Conservation (phyloP, 2,797 vertebrate species). For the Kryptolebias ocellatus region DNA sequence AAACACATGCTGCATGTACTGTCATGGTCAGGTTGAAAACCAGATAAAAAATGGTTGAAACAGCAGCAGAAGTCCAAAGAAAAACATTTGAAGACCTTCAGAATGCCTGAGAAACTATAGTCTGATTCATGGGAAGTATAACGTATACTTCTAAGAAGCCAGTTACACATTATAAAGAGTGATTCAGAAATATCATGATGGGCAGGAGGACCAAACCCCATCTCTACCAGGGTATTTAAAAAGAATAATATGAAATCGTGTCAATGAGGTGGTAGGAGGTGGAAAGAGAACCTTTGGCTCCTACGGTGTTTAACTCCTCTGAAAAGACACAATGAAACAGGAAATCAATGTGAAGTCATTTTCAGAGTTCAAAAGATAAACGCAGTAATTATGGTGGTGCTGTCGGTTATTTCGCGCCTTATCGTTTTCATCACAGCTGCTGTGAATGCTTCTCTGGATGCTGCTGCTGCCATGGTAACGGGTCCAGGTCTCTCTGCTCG, state of each 20-base stretch:
- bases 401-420: background rate
- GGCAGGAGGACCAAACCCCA: too few species aligned
- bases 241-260: too few species aligned
- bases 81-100: background rate
- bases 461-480: constrained; percentile 46
- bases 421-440: constrained; percentile 5
- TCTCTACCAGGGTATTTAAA: background rate
- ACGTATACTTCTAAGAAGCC: too few species aligned
- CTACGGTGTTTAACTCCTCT: too few species aligned
- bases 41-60: background rate
- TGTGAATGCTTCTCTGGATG: constrained; percentile 9
- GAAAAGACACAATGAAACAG: background rate
- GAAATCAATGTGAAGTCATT: background rate
- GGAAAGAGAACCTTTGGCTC: too few species aligned
- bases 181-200: background rate
- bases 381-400: too few species aligned
- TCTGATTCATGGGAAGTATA: background rate
- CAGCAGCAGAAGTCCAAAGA: background rate
- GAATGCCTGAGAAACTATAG: background rate
- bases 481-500: constrained; percentile 13
- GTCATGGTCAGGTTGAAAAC: background rate
- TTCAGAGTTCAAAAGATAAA: background rate
- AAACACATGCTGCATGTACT: background rate
- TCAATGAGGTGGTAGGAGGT: too few species aligned
- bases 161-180: background rate